Conservation (phyloP, 2,888 invertebrate genomes). For the Thereva unica region DNA sequence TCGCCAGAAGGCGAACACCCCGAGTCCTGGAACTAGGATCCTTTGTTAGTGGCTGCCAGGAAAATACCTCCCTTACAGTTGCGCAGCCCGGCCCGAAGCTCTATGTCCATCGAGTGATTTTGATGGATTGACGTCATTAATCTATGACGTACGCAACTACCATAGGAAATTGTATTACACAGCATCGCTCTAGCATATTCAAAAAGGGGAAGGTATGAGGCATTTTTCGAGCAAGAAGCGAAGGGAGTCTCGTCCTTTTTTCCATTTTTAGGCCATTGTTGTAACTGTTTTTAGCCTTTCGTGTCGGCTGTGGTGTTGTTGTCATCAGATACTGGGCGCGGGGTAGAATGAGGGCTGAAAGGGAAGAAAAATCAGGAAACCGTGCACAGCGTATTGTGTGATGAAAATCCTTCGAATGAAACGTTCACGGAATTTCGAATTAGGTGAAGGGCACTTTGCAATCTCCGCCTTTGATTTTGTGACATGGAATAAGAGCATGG, state of each 20-base stretch:
- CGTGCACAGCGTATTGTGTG: conserved; percentile 32
- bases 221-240: conserved; percentile 25
- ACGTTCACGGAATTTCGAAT: conserved; percentile 29
- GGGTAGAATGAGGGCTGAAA: conserved; percentile 9
- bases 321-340: conserved; percentile 16
- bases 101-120: conserved; percentile 59
- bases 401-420: conserved; percentile 36
- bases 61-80: conserved; percentile 21
- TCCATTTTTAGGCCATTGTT: conserved; percentile 5
- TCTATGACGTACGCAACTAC: conserved; percentile 60
- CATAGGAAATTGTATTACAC: conserved; percentile 48
- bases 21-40: neutral
- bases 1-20: conserved; percentile 16
- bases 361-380: conserved; percentile 32
- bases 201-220: conserved; percentile 32
- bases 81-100: conserved; percentile 20
- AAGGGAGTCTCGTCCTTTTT: conserved; percentile 23
- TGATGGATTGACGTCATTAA: conserved; percentile 59
- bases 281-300: conserved; percentile 26
- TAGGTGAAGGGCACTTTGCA: conserved; percentile 22
- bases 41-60: conserved; percentile 31
- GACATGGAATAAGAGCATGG: too few relatives aligned
- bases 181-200: conserved; percentile 37
- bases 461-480: conserved; percentile 22
- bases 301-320: conserved; percentile 28